phyloP scores from a whole-genome alignment of 2,113 vertebrate species.

The Noctilio leporinus region DNA sequence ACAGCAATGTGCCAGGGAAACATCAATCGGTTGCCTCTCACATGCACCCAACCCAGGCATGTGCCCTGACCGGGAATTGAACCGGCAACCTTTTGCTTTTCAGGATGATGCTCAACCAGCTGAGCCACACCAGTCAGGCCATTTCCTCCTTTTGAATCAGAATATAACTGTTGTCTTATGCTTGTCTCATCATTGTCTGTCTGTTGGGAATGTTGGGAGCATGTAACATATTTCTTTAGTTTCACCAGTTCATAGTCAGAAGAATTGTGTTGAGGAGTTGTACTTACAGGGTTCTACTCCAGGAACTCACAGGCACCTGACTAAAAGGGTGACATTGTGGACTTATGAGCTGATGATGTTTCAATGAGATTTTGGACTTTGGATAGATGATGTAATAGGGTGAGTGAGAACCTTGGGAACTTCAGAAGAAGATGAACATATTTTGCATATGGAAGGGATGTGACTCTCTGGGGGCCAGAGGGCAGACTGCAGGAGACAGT shows the following conservation, averaged over 20 bases:
- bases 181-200: background rate
- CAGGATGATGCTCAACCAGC: too few species aligned
- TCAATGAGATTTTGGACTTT: background rate
- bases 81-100: too few species aligned
- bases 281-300: background rate
- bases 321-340: background rate
- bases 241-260: background rate
- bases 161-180: background rate
- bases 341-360: background rate
- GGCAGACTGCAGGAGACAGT: background rate
- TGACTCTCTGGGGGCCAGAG: background rate
- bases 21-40: too few species aligned
- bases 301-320: background rate
- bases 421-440: background rate
- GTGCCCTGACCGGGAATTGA: background rate
- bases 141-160: background rate
- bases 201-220: background rate
- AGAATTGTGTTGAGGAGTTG: background rate
- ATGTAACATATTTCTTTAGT: background rate
- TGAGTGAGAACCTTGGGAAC: background rate
- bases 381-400: background rate
- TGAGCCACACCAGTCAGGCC: background rate
- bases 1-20: too few species aligned
- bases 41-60: too few species aligned
- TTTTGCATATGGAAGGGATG: background rate